phyloP scores from a whole-genome alignment of 2,888 invertebrate genomes.

The Linhomoeus sp. region DNA sequence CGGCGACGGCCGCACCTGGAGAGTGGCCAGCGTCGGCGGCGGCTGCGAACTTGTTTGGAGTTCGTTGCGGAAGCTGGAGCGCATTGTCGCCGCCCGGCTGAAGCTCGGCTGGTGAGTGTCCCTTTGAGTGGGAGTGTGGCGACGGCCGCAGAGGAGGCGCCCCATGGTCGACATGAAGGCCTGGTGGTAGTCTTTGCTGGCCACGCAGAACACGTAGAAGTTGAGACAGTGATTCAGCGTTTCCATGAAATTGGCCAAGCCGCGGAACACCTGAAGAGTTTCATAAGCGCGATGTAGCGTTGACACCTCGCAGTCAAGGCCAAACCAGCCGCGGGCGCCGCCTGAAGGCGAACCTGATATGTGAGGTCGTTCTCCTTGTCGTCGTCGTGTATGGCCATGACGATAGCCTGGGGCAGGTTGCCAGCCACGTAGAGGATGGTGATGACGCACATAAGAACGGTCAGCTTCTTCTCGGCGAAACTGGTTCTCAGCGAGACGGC shows the following conservation, averaged over 20 bases:
- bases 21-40: no score
- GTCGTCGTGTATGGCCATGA: conserved; percentile 22
- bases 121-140: no score
- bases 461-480: conserved; percentile 23
- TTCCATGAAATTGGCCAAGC: conserved; percentile 20
- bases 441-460: conserved; percentile 20
- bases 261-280: conserved; percentile 24
- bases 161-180: conserved; percentile 13
- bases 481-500: no score
- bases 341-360: conserved; percentile 17
- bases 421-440: conserved; percentile 22
- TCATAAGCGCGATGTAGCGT: no score
- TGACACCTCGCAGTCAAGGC: no score
- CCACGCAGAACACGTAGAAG: conserved; percentile 26
- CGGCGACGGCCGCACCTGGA: no score
- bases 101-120: no score
- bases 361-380: conserved; percentile 13
- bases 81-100: no score
- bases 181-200: conserved; percentile 18
- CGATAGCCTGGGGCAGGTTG: conserved; percentile 21
- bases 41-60: no score
- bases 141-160: no score
- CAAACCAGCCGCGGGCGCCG: no score
- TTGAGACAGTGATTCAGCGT: conserved; percentile 25
- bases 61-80: no score